Evolutionary conservation across 2,113 vertebrate genomes (phyloP), one percentile per base, ranked within the genome.

Genomic region (Oryctolagus cuniculus): DNA sequence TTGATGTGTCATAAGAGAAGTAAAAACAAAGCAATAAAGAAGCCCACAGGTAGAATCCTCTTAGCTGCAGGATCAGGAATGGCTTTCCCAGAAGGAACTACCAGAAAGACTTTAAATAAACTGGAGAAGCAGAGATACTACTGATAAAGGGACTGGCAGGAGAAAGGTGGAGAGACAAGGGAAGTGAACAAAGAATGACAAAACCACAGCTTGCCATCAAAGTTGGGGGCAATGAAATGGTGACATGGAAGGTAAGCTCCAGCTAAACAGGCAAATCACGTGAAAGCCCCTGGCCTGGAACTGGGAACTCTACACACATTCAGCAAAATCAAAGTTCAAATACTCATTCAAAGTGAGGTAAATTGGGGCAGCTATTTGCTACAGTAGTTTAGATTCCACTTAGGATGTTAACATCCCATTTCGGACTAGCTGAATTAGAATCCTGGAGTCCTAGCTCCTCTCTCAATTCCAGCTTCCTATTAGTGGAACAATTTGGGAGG

Each of bases 1-100:
- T 64, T 24, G 16, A 75, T 70, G n/a, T 96, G 79, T 93, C 89
- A 77, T 36, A 55, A 94, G 29, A 74, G 53, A 70, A 83, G n/a
- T 38, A 61, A 91, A 95, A 92, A 79, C 22, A 16, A 94, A 91
- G 31, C 34, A 72, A 84, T 34, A 61, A 84, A 63, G 34, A 44
- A 70, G 75, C 31, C 63, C 1, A 10, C 38, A 58, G n/a, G 19
- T 7, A 84, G 19, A 69, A 10, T 29, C 38, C 70, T 90, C 36
- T 64, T 3, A 4, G 17, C 34, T 53, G 29, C 5, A 49, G 9
- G 5, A 34, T 75, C 51, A 63, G 51, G 16, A 25, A 29, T 36
- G 25, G n/a, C 22, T 44, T 73, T 44, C 25, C 22, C 25, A 0
- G n/a, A 29, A 53, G 44, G 12, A n/a, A 24, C 31, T 38, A 22